These are phyloP conservation scores for Sebastiscus albofasciatus DNA, from an alignment of 2,797 vertebrate genomes.

Conservation along the genomic window DNA sequence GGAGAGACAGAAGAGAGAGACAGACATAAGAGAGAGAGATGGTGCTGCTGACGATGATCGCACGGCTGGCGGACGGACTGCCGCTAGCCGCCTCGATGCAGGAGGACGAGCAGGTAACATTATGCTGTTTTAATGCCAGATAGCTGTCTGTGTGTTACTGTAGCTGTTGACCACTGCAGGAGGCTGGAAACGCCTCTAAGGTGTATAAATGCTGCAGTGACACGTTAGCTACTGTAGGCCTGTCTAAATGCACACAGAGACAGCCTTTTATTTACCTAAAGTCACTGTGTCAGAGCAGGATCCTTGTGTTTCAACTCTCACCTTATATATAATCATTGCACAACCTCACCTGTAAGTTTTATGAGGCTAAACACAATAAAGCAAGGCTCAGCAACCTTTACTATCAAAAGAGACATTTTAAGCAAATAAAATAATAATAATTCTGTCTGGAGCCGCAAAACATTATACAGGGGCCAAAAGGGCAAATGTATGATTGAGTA, in stretches of 20 bases:
- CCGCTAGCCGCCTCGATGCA: conserved; percentile 97
- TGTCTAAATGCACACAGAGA: not conserved
- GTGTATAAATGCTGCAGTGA: not conserved
- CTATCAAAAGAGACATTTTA: too few relatives aligned
- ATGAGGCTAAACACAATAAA: not conserved
- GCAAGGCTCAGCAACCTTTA: too few relatives aligned
- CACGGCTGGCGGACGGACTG: conserved; percentile 94
- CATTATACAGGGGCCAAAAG: too few relatives aligned
- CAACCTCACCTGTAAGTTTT: not conserved
- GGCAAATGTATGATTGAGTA: too few relatives aligned
- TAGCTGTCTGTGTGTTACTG: not conserved
- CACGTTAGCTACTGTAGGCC: conserved; percentile 30
- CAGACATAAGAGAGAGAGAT: conserved; percentile 84
- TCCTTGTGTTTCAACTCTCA: not conserved
- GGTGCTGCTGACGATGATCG: conserved; percentile 98
- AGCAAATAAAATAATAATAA: too few relatives aligned
- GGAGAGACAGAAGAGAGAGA: conserved; percentile 76
- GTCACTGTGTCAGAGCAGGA: not conserved
- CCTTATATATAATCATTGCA: not conserved
- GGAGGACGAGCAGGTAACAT: conserved; percentile 93
- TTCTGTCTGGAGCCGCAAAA: too few relatives aligned
- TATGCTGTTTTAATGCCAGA: not conserved
- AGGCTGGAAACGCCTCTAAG: not conserved
- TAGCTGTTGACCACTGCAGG: not conserved
- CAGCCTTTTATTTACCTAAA: not conserved